Evolutionary conservation across 2,113 vertebrate genomes (phyloP).

Genomic region (Galeopterus variegatus): DNA sequence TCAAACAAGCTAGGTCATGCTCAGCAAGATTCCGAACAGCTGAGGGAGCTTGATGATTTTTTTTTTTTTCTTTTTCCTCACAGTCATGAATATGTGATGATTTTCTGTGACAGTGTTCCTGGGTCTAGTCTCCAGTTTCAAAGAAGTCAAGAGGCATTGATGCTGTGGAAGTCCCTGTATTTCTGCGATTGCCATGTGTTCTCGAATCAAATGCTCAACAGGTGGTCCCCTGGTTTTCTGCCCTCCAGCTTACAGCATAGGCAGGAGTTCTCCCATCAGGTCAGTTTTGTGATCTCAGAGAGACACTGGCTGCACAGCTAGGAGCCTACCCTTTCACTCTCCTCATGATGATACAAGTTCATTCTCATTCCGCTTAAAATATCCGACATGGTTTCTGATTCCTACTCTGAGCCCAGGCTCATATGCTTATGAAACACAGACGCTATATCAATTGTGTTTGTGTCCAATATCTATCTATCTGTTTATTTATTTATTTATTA

Average conservation of each 20-base stretch:
- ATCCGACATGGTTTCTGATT: neutral
- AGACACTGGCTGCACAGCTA: neutral
- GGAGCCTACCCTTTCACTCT: no score
- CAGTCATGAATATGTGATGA: no score
- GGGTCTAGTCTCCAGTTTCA: neutral
- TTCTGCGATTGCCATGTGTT: neutral
- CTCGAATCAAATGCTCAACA: neutral
- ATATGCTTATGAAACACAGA: neutral
- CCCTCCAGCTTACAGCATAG: neutral
- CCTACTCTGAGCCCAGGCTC: neutral
- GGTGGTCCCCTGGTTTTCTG: neutral
- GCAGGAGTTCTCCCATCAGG: neutral
- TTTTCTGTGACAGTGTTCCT: neutral
- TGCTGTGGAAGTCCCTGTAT: neutral
- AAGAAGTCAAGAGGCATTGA: neutral
- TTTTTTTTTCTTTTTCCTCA: no score
- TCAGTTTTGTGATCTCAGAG: neutral
- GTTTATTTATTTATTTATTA: neutral
- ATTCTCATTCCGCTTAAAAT: neutral
- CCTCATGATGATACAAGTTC: neutral
- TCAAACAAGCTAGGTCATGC: no score
- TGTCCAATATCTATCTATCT: neutral
- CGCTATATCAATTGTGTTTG: neutral
- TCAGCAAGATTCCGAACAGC: no score
- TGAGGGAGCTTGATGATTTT: no score